These are phyloP conservation scores for Sebastes cheni DNA, from an alignment of 2,797 vertebrate species.

Conservation along the genomic window DNA sequence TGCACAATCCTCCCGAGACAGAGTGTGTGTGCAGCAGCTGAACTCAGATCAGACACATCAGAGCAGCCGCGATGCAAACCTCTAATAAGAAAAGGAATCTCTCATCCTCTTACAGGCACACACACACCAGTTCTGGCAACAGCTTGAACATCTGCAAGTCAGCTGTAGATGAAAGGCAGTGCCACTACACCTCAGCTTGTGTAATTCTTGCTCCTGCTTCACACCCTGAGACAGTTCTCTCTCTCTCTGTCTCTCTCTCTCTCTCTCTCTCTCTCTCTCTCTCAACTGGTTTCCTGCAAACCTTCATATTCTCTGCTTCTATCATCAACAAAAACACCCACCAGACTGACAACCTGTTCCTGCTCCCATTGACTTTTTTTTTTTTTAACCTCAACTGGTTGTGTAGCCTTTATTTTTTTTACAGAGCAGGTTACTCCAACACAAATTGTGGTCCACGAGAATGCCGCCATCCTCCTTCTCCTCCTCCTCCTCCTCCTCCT, in stretches of 20 bases:
- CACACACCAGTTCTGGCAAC: not conserved
- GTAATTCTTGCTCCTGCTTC: not conserved
- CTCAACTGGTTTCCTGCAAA: not conserved
- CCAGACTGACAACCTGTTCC: not conserved
- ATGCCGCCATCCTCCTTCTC: not conserved
- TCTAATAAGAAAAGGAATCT: slow-evolving; percentile 11
- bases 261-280: not conserved
- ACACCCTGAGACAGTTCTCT: not conserved
- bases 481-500: too few species aligned
- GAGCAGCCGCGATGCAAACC: slow-evolving; percentile 27
- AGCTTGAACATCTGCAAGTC: slow-evolving; percentile 27
- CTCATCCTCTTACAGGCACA: not conserved
- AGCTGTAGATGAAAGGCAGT: slow-evolving; percentile 25
- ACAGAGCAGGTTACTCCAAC: not conserved
- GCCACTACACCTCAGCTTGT: not conserved
- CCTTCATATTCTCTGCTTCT: not conserved
- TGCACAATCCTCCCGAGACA: not conserved
- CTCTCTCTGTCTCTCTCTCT: not conserved
- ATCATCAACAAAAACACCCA: not conserved
- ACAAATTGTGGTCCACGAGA: not conserved
- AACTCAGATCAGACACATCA: slow-evolving; percentile 12
- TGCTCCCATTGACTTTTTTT: not conserved
- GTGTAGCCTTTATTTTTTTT: not conserved
- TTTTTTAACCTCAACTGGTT: not conserved
- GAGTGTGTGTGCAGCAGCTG: not conserved